phyloP scores from a whole-genome alignment of 2,113 vertebrate genomes.

The Octodon degus region DNA sequence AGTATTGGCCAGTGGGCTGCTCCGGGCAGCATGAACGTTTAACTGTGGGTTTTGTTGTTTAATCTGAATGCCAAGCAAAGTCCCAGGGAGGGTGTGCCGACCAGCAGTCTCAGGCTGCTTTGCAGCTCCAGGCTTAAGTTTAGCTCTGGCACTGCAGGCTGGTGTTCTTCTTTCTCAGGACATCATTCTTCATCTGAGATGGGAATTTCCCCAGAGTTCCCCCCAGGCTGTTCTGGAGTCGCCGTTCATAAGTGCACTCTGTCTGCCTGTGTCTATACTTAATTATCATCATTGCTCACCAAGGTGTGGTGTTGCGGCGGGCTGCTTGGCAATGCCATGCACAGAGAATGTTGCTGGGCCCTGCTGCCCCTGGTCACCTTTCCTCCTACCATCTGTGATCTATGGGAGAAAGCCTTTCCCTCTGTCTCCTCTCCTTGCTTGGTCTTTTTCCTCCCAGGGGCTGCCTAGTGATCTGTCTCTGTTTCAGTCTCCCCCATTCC shows the following conservation, averaged over 20 bases:
- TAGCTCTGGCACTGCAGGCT: not conserved
- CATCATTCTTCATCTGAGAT: not conserved
- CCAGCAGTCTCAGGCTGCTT: not conserved
- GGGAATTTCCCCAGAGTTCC: not conserved
- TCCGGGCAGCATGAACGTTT: not conserved
- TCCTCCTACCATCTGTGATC: not conserved
- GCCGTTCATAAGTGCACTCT: not conserved
- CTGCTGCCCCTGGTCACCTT: not conserved
- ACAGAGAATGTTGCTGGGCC: not conserved
- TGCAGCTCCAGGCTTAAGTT: not conserved
- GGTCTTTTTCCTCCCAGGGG: not conserved
- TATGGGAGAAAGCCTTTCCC: not conserved
- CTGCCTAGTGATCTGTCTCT: not conserved
- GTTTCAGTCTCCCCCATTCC: not conserved
- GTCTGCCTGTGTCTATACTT: not conserved
- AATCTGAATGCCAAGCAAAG: not conserved
- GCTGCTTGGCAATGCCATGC: not conserved
- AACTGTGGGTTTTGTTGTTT: conserved; percentile 9
- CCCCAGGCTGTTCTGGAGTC: not conserved
- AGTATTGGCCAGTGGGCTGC: not conserved
- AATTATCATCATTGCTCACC: not conserved
- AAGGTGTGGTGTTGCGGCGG: not conserved
- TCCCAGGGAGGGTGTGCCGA: not conserved
- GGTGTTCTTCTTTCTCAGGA: not conserved
- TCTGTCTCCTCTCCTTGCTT: not conserved